These are phyloP conservation scores for Turritopsis rubra DNA, from an alignment of 30 jellyfish, hydroid and myxozoan species.

Conservation along the genomic window DNA sequence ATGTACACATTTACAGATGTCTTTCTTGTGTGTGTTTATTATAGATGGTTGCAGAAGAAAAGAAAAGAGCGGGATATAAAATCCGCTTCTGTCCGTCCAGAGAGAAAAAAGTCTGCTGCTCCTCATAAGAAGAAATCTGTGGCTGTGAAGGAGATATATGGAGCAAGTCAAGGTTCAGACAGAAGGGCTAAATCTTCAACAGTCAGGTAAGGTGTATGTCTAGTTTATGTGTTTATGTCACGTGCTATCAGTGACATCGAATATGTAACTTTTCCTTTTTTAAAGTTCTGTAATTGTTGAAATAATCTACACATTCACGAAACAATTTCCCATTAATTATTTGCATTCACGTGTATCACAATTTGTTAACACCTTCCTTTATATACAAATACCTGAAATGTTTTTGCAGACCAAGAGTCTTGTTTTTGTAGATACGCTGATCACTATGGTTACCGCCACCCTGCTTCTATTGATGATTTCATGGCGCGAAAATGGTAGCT, in stretches of 20 bases:
- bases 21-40: neutral
- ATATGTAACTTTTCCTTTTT: too few relatives aligned
- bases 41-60: constrained; percentile 12
- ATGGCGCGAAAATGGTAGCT: constrained; percentile 4
- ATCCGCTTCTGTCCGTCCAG: constrained; percentile 3
- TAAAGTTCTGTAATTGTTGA: too few relatives aligned
- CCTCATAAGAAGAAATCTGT: neutral
- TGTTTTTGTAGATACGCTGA: neutral
- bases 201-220: constrained; percentile 16
- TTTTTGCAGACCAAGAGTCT: too few relatives aligned
- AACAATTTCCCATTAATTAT: too few relatives aligned
- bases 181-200: constrained; percentile 16
- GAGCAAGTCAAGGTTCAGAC: neutral
- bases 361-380: too few relatives aligned
- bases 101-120: constrained; percentile 14
- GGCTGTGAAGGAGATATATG: neutral
- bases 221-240: too few relatives aligned
- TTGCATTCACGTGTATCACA: too few relatives aligned
- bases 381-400: too few relatives aligned
- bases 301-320: too few relatives aligned
- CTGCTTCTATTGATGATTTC: constrained; percentile 15
- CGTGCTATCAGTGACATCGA: too few relatives aligned
- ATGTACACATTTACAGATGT: neutral
- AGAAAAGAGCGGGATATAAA: neutral
- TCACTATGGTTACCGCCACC: constrained; percentile 11